These are phyloP conservation scores for Trematomus loennbergii DNA, from an alignment of 2,113 vertebrate genomes.

Conservation along the genomic window DNA sequence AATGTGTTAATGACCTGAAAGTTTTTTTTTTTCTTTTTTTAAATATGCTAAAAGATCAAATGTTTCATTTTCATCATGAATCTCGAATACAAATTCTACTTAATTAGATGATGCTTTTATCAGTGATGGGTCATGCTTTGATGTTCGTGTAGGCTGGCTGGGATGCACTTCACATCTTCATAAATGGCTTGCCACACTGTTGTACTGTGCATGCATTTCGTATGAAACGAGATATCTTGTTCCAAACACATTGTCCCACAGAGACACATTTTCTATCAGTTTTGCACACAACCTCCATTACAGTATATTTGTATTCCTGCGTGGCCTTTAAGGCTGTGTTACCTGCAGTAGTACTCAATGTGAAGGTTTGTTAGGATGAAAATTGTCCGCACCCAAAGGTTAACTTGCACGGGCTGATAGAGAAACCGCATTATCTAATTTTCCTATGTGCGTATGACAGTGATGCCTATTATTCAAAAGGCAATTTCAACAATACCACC, in stretches of 20 bases:
- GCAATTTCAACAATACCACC: neutral
- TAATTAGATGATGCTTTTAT: neutral
- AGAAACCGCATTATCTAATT: conserved; percentile 3
- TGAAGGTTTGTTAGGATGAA: neutral
- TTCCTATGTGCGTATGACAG: neutral
- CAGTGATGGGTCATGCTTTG: neutral
- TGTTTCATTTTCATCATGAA: neutral
- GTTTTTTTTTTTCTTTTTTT: neutral
- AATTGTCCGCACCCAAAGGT: neutral
- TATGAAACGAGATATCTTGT: neutral
- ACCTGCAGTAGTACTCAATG: neutral
- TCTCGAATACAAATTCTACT: neutral
- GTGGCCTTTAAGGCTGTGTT: neutral
- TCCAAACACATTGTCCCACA: neutral
- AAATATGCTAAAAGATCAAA: neutral
- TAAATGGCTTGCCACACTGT: neutral
- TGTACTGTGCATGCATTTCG: neutral
- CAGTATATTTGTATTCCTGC: conserved; percentile 4
- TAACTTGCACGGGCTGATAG: neutral
- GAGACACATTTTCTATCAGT: conserved; percentile 24
- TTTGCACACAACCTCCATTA: neutral
- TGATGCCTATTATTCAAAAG: neutral
- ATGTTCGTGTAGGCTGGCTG: neutral
- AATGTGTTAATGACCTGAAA: neutral
- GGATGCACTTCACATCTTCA: neutral